Evolutionary conservation across 1,140 invertebrate species (phyloP).

Genomic region (Leptestheria dahalacensis): DNA sequence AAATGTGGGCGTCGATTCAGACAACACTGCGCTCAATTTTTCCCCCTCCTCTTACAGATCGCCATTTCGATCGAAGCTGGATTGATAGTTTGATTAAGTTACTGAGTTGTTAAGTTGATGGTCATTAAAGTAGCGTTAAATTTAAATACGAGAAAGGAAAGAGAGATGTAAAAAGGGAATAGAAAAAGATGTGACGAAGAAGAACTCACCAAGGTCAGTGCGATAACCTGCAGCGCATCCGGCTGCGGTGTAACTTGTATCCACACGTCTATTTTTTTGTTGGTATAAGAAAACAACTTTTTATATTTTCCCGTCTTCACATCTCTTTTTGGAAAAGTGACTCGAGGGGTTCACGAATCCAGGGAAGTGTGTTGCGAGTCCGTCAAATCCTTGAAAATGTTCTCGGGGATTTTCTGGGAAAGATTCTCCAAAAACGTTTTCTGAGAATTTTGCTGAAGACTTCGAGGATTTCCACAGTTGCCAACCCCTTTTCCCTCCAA

Average conservation of each 20-base stretch:
- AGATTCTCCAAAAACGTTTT: too few species aligned
- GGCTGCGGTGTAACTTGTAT: background rate
- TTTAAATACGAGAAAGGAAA: background rate
- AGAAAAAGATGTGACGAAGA: background rate
- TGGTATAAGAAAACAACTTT: too few species aligned
- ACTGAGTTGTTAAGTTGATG: background rate
- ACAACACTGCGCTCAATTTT: background rate
- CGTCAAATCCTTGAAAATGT: too few species aligned
- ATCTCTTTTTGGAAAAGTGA: too few species aligned
- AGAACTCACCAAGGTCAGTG: background rate
- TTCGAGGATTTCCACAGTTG: too few species aligned
- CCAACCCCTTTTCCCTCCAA: too few species aligned
- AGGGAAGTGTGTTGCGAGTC: too few species aligned
- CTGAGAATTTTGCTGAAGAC: too few species aligned
- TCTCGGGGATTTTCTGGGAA: too few species aligned
- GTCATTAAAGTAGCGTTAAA: background rate
- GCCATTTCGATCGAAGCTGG: background rate
- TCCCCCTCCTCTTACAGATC: background rate
- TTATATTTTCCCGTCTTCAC: too few species aligned
- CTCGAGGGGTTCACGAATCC: too few species aligned
- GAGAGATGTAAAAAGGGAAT: background rate
- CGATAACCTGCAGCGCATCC: background rate
- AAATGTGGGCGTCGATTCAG: background rate
- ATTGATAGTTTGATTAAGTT: background rate
- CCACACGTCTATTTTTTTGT: too few species aligned